Percentiles rank a stretch among this genome's conserved stretches.
These are phyloP conservation scores for Phrixothrix hirtus DNA, from an alignment of 2,888 invertebrate species.

Conservation along the genomic window DNA sequence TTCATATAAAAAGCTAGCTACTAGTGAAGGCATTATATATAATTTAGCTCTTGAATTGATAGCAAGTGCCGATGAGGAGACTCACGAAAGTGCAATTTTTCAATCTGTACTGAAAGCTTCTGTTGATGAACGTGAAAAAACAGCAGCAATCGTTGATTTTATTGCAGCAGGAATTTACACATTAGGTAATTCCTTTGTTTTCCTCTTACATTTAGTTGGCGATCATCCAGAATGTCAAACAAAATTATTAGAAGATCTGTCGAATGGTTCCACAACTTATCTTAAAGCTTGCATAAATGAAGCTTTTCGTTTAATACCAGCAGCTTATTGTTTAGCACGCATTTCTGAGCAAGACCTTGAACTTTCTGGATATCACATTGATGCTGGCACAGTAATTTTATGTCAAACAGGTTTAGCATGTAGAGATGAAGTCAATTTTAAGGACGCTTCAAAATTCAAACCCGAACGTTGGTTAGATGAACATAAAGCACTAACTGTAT, in stretches of 20 bases:
- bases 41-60: constrained; percentile 76
- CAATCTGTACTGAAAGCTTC: constrained; percentile 73
- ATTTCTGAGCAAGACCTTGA: constrained; percentile 73
- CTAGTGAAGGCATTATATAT: constrained; percentile 80
- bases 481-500: constrained; percentile 46
- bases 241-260: constrained; percentile 65
- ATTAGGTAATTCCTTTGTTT: constrained; percentile 80
- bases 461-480: constrained; percentile 78
- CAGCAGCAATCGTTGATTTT: constrained; percentile 83
- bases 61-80: constrained; percentile 65
- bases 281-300: constrained; percentile 79
- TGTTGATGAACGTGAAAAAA: constrained; percentile 79
- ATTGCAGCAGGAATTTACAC: constrained; percentile 82
- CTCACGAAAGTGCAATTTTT: constrained; percentile 70
- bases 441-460: constrained; percentile 67
- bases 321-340: constrained; percentile 78
- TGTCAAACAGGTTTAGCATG: constrained; percentile 86
- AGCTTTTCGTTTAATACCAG: constrained; percentile 74
- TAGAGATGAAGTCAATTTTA: constrained; percentile 74
- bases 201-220: constrained; percentile 75
- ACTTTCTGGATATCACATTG: constrained; percentile 66
- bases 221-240: constrained; percentile 68
- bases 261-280: constrained; percentile 65
- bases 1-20: constrained; percentile 70
- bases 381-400: constrained; percentile 76